Evolutionary conservation across 1,140 invertebrate species (phyloP).

Genomic region (Calliphora vicina): DNA sequence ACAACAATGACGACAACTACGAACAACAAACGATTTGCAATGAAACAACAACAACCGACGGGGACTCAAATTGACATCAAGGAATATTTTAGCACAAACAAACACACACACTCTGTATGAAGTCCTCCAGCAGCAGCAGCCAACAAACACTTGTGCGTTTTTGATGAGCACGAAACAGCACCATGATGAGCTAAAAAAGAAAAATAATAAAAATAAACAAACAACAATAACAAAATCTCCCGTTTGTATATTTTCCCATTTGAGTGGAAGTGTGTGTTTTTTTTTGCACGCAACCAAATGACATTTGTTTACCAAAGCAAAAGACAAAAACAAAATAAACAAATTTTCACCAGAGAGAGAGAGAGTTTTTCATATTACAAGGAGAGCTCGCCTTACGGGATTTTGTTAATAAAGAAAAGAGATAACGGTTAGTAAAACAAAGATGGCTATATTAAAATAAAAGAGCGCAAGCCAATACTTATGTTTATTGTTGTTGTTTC

Average conservation of each 20-base stretch:
- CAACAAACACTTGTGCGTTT: neutral
- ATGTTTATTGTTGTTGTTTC: neutral
- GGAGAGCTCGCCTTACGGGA: too few species aligned
- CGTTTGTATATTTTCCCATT: neutral
- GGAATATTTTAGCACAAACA: neutral
- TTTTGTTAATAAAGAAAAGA: neutral
- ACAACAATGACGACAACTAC: neutral
- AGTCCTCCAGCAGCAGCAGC: neutral
- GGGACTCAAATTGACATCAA: neutral
- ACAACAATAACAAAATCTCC: neutral
- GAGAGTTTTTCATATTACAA: neutral
- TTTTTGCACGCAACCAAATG: slow-evolving; percentile 7
- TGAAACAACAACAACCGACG: neutral
- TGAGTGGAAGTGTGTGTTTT: neutral
- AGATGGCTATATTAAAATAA: neutral
- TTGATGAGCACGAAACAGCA: neutral
- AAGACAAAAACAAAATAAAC: neutral
- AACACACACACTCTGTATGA: neutral
- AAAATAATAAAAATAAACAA: neutral
- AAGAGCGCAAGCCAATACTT: slow-evolving; percentile 19
- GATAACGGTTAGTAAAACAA: neutral
- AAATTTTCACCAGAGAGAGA: neutral
- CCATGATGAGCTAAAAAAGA: neutral
- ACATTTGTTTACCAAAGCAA: slow-evolving; percentile 6
- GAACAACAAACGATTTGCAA: neutral